Evolutionary conservation across 2,113 vertebrate genomes (phyloP).

Genomic region (Mustela lutreola): DNA sequence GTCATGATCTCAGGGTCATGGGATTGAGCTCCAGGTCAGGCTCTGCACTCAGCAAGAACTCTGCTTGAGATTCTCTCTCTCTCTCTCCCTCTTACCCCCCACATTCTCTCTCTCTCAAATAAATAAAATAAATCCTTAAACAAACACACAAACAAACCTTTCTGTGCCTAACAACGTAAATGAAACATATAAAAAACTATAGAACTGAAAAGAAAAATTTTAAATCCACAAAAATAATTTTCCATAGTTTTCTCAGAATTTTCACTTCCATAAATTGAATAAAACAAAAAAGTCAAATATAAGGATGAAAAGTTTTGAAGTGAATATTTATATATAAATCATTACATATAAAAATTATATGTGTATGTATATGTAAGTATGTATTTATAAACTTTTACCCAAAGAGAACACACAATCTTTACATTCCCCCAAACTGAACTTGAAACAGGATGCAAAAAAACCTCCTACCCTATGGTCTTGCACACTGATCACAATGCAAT

Average conservation of each 20-base stretch:
- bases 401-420: conserved; percentile 49
- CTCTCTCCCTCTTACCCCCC: no score
- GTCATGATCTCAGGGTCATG: neutral
- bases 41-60: neutral
- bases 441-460: conserved; percentile 8
- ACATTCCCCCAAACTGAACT: conserved; percentile 15
- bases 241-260: neutral
- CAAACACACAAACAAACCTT: neutral
- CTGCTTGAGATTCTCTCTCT: neutral
- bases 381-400: neutral
- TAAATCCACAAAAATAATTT: conserved; percentile 17
- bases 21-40: neutral
- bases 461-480: neutral
- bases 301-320: neutral
- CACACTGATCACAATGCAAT: neutral
- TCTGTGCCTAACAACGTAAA: neutral
- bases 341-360: neutral
- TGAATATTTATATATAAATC: neutral
- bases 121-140: neutral
- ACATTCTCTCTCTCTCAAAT: neutral
- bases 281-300: conserved; percentile 33
- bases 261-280: conserved; percentile 1
- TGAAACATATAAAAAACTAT: neutral
- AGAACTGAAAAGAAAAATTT: conserved; percentile 12
- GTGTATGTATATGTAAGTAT: neutral